Base-by-base conservation (phyloP, 2,888 invertebrate genomes). In the Eretmocerus hayati region DNA sequence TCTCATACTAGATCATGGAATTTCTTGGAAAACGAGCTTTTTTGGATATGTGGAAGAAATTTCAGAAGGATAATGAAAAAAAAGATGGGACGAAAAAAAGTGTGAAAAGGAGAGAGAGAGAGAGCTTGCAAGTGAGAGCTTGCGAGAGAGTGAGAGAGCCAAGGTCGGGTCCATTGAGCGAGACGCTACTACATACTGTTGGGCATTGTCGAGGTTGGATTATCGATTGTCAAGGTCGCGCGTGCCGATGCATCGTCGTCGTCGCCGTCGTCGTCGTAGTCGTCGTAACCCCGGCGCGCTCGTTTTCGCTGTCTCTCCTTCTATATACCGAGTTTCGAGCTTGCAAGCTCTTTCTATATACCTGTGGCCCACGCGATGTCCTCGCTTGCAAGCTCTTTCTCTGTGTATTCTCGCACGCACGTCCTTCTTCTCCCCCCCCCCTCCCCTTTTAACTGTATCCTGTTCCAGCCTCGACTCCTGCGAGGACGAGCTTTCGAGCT, bases 201-300 rank as follows among this genome's bases (percentile, higher is more conserved):
- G 41, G 31, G 46, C 39, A 46, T 44, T 37, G 43, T 46, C 46
- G 53, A 41, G 48, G 50, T 35, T 50, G 53, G 48, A 51, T 53
- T 50, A 50, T 53, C 53, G 53, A 53, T 53, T 53, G 53, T 53
- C 53, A 53, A 53, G 53, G 53, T 50, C 53, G 50, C 53, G 53
- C 53, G 50, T 53, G 53, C 53, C 53, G 47, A 53, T 50, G 53
- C 53, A 50, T 47, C 46, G 38, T 43, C 41, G 31, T 35, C 44
- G 20, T 13, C 30, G 44, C 19, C 23, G 9, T 16, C 18, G 18
- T 5, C 30, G 8, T 36, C 23, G 5, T 13, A 5, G 2, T 4
- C 18, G n/a, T 20, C 23, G 11, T 5, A n/a, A 2, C 31, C 11
- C 26, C 8, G 26, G 26, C n/a, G n/a, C n/a, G n/a, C n/a, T n/a